Conservation (phyloP, 1,140 invertebrate genomes). For the Leptinotarsa undecemlineata region DNA sequence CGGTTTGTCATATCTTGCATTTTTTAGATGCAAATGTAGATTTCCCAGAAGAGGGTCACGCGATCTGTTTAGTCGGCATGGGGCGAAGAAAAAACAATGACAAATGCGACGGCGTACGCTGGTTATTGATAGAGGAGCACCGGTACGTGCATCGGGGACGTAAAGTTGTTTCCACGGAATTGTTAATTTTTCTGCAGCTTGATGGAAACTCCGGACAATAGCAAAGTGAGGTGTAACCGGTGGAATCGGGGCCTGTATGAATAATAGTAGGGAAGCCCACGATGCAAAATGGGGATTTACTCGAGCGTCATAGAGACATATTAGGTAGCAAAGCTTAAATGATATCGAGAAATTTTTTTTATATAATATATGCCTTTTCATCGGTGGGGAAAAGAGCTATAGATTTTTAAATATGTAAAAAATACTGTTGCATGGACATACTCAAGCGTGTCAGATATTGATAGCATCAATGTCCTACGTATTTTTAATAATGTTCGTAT, state of each 20-base stretch:
- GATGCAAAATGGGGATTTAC: no score
- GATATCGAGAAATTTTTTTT: no score
- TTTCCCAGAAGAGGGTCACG: constrained; percentile 19
- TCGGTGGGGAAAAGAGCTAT: no score
- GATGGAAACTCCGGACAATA: background rate
- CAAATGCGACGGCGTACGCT: background rate
- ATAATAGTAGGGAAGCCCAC: background rate
- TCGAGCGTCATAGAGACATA: no score
- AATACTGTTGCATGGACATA: no score
- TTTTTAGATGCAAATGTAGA: constrained; percentile 13
- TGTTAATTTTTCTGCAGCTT: background rate
- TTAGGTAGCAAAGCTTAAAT: no score
- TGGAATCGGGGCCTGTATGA: background rate
- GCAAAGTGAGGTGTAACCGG: background rate
- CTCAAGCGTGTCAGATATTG: no score
- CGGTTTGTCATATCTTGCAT: constrained; percentile 11
- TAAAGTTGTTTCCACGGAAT: background rate
- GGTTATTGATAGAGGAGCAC: background rate
- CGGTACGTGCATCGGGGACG: background rate
- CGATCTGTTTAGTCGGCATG: background rate
- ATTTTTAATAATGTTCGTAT: no score
- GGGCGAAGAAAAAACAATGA: constrained; percentile 14
- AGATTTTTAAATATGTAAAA: no score
- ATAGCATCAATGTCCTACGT: no score
- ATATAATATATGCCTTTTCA: no score